Conservation (phyloP, 2,113 vertebrate species). For the Thymallus thymallus region DNA sequence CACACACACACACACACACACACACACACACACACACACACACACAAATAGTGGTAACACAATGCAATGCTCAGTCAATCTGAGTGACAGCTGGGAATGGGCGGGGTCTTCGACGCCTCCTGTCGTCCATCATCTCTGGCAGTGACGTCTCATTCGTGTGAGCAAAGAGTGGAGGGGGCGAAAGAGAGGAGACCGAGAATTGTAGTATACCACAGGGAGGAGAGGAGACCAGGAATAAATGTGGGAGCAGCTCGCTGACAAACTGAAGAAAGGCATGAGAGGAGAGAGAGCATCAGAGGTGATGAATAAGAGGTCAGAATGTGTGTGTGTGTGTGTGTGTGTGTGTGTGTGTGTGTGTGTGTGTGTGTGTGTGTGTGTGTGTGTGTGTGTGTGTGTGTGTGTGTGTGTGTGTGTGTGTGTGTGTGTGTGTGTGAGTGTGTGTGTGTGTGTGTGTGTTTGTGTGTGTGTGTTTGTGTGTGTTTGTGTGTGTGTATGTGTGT, state of each 20-base stretch:
- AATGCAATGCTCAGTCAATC: no score
- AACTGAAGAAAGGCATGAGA: conserved; percentile 15
- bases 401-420: conserved; percentile 1
- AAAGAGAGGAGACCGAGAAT: not conserved
- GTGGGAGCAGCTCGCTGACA: conserved; percentile 18
- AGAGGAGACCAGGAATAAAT: conserved; percentile 23
- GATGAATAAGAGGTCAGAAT: conserved; percentile 51
- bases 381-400: conserved; percentile 9
- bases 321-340: not conserved
- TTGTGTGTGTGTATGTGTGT: conserved; percentile 14
- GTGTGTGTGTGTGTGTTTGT: conserved; percentile 20
- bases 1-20: no score
- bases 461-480: conserved; percentile 17
- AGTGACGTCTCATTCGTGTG: conserved; percentile 39
- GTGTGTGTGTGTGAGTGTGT: conserved; percentile 20
- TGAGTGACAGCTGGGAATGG: conserved; percentile 38
- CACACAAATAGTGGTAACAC: no score
- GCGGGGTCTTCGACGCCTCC: conserved; percentile 28
- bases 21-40: no score
- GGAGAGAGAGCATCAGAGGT: conserved; percentile 28
- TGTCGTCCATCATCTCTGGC: conserved; percentile 44
- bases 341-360: conserved; percentile 25
- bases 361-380: conserved; percentile 18
- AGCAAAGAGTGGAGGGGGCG: not conserved
- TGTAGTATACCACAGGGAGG: not conserved